Evolutionary conservation across 2,113 vertebrate genomes (phyloP).

Genomic region (Benitochromis conjunctus): DNA sequence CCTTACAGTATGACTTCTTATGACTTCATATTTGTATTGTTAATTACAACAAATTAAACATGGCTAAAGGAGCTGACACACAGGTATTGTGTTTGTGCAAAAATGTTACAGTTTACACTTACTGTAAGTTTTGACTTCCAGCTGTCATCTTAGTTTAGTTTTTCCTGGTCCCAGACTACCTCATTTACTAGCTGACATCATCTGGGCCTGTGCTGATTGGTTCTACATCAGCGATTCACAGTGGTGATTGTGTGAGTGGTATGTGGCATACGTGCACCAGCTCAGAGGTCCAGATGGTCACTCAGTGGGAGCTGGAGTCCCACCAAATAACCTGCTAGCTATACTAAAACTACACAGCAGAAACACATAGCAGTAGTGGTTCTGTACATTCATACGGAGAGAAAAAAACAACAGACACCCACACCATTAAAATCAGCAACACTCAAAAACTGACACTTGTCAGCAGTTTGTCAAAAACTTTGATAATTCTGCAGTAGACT

Average conservation of each 20-base stretch:
- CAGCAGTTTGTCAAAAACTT: background rate
- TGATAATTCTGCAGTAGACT: background rate
- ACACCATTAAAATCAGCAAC: background rate
- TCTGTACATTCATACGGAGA: background rate
- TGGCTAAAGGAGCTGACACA: background rate
- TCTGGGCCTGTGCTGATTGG: background rate
- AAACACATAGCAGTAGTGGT: background rate
- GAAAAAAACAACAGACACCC: background rate
- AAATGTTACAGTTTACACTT: background rate
- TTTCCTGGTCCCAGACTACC: background rate
- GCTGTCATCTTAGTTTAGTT: background rate
- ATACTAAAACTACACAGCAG: background rate
- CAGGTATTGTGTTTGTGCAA: background rate
- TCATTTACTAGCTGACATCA: background rate
- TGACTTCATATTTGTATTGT: background rate
- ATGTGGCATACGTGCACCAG: background rate
- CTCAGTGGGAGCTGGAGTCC: conserved; percentile 3
- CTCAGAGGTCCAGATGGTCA: conserved; percentile 21
- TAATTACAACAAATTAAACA: background rate
- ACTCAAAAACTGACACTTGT: background rate
- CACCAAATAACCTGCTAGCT: background rate
- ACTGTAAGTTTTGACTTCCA: background rate
- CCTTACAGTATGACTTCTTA: background rate
- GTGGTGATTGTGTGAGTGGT: background rate
- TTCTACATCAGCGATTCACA: background rate